phyloP scores from a whole-genome alignment of 2,888 invertebrate species.

The Unio delphinus region DNA sequence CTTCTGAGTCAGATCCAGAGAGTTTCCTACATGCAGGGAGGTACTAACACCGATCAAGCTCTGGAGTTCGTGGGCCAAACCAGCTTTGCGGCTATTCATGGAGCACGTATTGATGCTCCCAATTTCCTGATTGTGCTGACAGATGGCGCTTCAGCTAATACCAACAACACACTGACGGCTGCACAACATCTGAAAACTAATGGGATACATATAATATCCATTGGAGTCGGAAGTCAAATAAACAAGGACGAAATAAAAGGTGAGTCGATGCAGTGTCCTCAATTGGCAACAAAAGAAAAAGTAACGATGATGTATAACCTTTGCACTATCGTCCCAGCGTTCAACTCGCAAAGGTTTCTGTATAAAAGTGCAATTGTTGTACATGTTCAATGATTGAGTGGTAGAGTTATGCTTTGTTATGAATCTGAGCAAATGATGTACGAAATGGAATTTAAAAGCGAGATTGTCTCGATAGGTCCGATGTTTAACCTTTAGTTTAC shows the following conservation, averaged over 20 bases:
- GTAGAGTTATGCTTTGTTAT: too few relatives aligned
- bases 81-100: slow-evolving; percentile 28
- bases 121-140: slow-evolving; percentile 43
- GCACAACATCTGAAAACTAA: slow-evolving; percentile 33
- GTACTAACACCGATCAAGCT: slow-evolving; percentile 40
- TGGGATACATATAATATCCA: slow-evolving; percentile 28
- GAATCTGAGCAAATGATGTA: too few relatives aligned
- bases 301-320: too few relatives aligned
- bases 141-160: slow-evolving; percentile 36
- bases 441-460: too few relatives aligned
- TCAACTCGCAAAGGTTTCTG: too few relatives aligned
- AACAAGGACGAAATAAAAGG: slow-evolving; percentile 36
- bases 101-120: slow-evolving; percentile 25
- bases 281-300: too few relatives aligned
- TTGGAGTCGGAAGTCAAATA: slow-evolving; percentile 42
- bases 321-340: too few relatives aligned
- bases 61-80: slow-evolving; percentile 28
- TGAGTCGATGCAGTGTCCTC: too few relatives aligned
- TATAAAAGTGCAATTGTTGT: too few relatives aligned
- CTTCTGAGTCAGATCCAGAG: slow-evolving; percentile 37
- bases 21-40: slow-evolving; percentile 27
- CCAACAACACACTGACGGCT: slow-evolving; percentile 23
- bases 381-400: too few relatives aligned
- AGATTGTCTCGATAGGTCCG: too few relatives aligned
- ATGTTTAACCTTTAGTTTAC: too few relatives aligned